phyloP scores from a whole-genome alignment of 2,888 invertebrate genomes.

The Catocala fraxini region DNA sequence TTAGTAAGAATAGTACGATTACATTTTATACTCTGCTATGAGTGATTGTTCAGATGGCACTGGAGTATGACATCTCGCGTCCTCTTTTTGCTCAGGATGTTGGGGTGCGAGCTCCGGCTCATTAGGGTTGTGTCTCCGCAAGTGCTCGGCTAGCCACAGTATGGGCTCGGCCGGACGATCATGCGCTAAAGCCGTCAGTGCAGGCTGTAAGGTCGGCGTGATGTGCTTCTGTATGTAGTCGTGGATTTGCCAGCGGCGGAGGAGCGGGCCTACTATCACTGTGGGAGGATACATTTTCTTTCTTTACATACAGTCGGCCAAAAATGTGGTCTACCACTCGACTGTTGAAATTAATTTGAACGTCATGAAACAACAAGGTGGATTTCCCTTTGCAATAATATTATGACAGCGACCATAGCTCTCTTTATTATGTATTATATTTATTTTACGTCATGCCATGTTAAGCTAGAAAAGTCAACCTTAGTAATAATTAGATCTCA shows the following conservation, averaged over 20 bases:
- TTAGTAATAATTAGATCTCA: too few species aligned
- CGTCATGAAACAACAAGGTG: too few species aligned
- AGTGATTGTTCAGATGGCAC: conserved; percentile 66
- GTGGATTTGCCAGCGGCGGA: conserved; percentile 87
- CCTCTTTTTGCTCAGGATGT: conserved; percentile 59
- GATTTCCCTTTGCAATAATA: too few species aligned
- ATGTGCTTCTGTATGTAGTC: conserved; percentile 91
- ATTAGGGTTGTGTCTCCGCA: conserved; percentile 92
- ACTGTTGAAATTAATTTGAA: too few species aligned
- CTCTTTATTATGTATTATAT: too few species aligned
- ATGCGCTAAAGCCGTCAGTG: conserved; percentile 89
- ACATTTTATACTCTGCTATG: background rate
- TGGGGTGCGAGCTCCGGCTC: conserved; percentile 85
- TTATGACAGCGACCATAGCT: too few species aligned
- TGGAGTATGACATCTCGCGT: conserved; percentile 72
- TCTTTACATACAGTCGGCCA: too few species aligned
- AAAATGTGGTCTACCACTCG: too few species aligned
- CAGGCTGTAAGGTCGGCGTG: conserved; percentile 89
- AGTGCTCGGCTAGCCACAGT: conserved; percentile 92
- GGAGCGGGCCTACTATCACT: conserved; percentile 93
- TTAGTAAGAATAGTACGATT: too few species aligned
- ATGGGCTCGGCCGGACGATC: conserved; percentile 92
- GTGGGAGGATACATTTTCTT: conserved; percentile 27
- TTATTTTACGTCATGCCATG: too few species aligned
- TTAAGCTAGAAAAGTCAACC: too few species aligned